These are phyloP conservation scores for Iguana delicatissima DNA, from an alignment of 2,797 vertebrate species.

Conservation along the genomic window DNA sequence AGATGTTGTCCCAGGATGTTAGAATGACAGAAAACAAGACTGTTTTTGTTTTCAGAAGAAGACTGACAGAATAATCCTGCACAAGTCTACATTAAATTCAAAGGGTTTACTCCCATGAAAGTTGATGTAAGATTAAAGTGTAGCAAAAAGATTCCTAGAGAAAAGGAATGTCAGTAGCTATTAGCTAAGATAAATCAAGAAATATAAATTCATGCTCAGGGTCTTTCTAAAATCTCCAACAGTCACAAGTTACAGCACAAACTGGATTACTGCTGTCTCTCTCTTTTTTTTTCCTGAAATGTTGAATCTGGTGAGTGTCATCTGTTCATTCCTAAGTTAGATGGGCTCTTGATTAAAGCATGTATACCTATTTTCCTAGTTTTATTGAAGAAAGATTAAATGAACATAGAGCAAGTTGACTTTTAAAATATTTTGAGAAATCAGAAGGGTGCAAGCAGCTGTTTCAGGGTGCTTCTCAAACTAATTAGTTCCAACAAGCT, in stretches of 20 bases:
- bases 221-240: background rate
- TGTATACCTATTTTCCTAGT: background rate
- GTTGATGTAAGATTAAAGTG: background rate
- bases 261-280: background rate
- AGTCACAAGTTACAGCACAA: background rate
- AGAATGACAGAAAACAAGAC: background rate
- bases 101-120: background rate
- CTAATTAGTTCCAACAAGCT: background rate
- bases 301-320: background rate
- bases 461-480: background rate
- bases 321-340: background rate
- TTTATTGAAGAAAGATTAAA: background rate
- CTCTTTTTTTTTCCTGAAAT: background rate
- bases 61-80: background rate
- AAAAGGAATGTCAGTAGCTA: conserved; percentile 15
- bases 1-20: background rate
- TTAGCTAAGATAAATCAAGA: conserved; percentile 1
- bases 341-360: background rate
- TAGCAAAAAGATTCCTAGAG: background rate
- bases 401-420: background rate
- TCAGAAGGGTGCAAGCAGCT: background rate
- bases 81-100: background rate
- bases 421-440: background rate
- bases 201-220: conserved; percentile 1
- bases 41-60: background rate